Percentiles rank a stretch among this genome's conserved stretches.
These are phyloP conservation scores for Watersipora subatra DNA, from an alignment of 1,140 invertebrate genomes.

Conservation along the genomic window DNA sequence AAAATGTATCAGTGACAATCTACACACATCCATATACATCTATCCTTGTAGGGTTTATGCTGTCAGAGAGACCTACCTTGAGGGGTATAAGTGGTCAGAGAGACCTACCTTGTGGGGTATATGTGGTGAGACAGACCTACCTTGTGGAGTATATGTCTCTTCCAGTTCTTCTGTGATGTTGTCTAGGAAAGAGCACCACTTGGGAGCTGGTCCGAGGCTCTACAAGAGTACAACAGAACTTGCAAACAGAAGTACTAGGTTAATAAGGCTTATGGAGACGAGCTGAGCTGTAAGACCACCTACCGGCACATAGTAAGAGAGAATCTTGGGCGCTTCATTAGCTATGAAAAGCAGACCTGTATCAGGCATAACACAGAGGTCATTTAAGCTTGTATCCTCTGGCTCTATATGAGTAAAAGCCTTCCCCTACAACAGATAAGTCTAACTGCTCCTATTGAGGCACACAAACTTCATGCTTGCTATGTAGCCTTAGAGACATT, in stretches of 20 bases:
- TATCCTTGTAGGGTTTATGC: not conserved
- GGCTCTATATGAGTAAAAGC: constrained; percentile 81
- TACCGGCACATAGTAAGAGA: constrained; percentile 82
- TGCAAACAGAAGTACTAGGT: not conserved
- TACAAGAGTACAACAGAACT: constrained; percentile 20
- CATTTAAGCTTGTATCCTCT: constrained; percentile 60
- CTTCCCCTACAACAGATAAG: constrained; percentile 62
- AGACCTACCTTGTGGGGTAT: no score
- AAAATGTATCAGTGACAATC: constrained; percentile 1
- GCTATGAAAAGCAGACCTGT: constrained; percentile 82
- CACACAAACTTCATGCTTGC: no score
- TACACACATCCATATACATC: not conserved
- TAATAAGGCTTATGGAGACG: not conserved
- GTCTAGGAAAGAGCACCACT: constrained; percentile 92
- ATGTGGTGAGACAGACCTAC: no score
- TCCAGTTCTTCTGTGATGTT: constrained; percentile 94
- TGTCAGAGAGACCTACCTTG: no score
- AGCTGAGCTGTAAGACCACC: constrained; percentile 25
- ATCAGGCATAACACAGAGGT: constrained; percentile 73
- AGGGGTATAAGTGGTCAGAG: not conserved
- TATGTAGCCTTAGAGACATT: no score
- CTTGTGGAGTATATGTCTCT: constrained; percentile 48
- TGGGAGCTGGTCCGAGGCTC: constrained; percentile 81
- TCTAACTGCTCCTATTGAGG: no score
- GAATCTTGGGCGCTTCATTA: constrained; percentile 84